Evolutionary conservation across 1,140 invertebrate species (phyloP), one percentile per base, ranked within the genome.

Genomic region (Caenorhabditis inopinata): DNA sequence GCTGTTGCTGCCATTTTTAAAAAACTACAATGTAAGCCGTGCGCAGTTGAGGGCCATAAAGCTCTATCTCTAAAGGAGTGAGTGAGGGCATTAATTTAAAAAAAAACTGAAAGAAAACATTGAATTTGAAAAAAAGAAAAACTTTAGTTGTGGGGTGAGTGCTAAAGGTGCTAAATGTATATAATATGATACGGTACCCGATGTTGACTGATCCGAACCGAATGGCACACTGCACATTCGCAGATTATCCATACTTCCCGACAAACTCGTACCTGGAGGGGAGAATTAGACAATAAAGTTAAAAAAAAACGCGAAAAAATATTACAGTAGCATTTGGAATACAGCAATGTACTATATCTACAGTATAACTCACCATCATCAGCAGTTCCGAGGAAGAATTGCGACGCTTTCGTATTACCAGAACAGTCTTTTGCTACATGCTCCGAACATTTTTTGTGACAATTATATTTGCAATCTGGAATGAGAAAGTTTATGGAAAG

Each of bases 371-470:
- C 74, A 87, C 85, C 85, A 46, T 87, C 86, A 32, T 87, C 85
- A 18, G 76, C 49, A 6, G 78, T 51, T 18, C 85, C 85, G 12
- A 85, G 53, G 16, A 85, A 73, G 38, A 68, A 80, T 45, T 83
- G 85, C 11, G 79, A 77, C 6, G 76, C 42, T 51, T 74, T 58
- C 23, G 82, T 88, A 89, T 97, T 95, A 16, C 95, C 96, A 18
- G 94, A 93, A 91, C 96, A 99, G 89, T 98, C 95, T 90, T 95
- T 96, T 21, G 96, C 95, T 83, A 98, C 94, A 90, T 93, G 93
- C 27, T 95, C 94, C 82, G 95, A 92, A 90, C 96, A 98, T 90
- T 97, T 98, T 89, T 97, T 95, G 90, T 98, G 96, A 80, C 94
- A 95, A 91, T 99, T 98, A 90, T 96, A 97, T 89, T 96, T 95